A percentile compares a stretch with the other conserved stretches of the same genome.
phyloP scores from a whole-genome alignment of 2,888 invertebrate species.

The Cephalotes varians region DNA sequence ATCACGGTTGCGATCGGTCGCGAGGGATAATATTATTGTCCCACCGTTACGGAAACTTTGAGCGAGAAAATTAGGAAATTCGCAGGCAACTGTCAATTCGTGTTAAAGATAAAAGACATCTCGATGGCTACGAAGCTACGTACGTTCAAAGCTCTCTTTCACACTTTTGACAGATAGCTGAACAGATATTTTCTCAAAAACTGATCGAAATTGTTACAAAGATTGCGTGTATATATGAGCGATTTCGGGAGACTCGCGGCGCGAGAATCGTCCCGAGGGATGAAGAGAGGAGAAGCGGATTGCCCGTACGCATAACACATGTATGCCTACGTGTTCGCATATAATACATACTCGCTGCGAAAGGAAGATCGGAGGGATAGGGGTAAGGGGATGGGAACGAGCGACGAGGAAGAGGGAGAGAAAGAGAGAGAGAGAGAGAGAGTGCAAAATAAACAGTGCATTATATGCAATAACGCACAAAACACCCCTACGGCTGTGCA shows the following conservation, averaged over 20 bases:
- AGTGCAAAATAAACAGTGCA: conserved; percentile 78
- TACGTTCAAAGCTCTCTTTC: not conserved
- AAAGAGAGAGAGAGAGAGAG: conserved; percentile 54
- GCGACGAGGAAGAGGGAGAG: conserved; percentile 2
- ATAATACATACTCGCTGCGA: conserved; percentile 31
- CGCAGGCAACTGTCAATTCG: not conserved
- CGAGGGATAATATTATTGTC: not conserved
- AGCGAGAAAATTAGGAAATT: not conserved
- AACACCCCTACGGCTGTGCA: conserved; percentile 74
- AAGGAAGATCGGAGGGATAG: conserved; percentile 41
- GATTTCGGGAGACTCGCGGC: conserved; percentile 2
- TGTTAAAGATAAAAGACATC: not conserved
- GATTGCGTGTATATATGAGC: not conserved
- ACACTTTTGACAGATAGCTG: no score
- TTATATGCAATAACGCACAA: conserved; percentile 80
- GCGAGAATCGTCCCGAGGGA: conserved; percentile 51
- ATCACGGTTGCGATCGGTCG: not conserved
- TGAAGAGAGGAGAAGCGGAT: conserved; percentile 71
- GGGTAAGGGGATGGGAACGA: not conserved
- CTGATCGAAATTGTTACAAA: conserved; percentile 12
- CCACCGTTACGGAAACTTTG: not conserved
- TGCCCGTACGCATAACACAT: conserved; percentile 53
- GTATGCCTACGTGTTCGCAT: conserved; percentile 25
- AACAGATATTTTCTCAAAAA: not conserved
- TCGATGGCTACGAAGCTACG: not conserved